Evolutionary conservation across 2,888 invertebrate species (phyloP), one percentile per base, ranked within the genome.

Genomic region (Microctonus aethiopoides): DNA sequence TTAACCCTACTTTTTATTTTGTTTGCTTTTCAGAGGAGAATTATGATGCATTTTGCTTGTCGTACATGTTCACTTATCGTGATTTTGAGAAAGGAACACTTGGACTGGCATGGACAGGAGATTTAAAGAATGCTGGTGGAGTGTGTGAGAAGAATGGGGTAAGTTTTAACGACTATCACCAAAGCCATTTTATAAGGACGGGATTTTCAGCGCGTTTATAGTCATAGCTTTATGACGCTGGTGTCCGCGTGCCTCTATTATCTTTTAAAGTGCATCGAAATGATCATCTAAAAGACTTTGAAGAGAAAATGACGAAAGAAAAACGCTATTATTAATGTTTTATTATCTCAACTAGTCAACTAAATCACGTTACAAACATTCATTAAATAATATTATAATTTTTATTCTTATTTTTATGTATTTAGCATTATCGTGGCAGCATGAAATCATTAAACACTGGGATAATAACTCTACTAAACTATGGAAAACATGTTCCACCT

Each of bases 381-480:
- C n/a, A n/a, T n/a, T n/a, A 13, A n/a, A 13, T 54, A 46, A 4
- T 24, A 26, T 11, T 7, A 26, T 22, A n/a, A n/a, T 26, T 6
- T 7, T 36, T 36, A 11, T 36, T 46, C 4, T 24, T 11, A 11
- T 51, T 16, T 6, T 22, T n/a, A 26, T 29, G n/a, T 36, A 20
- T 22, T 22, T 16, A 95, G 92, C 96, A 96, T 87, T 97, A 97
- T 88, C 91, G 95, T 68, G 96, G 96, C 75, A 94, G 95, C 81
- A 90, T 94, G 88, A 94, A 95, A 89, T 96, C 95, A 74, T 89
- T 98, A 76, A 98, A 98, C 88, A 98, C 98, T 0, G 98, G 98
- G 75, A 98, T 99, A 84, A 98, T 99, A 75, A 98, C 98, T 5
- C 95, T 98, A 86, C 95, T 98, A 75, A 99, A 99, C 89, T 99